A percentile compares a stretch with the other conserved stretches of the same genome.
Evolutionary conservation across 1,140 invertebrate species (phyloP).

Genomic region (Vanessa tameamea): DNA sequence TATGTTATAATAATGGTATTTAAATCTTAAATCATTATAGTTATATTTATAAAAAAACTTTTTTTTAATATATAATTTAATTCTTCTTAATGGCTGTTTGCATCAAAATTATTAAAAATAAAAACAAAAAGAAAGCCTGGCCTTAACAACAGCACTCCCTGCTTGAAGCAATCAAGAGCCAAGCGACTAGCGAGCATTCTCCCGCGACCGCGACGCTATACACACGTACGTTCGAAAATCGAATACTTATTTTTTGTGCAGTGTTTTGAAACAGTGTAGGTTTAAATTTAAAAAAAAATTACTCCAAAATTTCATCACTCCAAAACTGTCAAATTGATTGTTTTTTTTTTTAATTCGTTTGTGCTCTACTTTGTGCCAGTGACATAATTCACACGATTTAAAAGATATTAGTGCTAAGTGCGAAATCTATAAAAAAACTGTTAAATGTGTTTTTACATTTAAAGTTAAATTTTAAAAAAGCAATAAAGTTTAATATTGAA

Average conservation of each 20-base stretch:
- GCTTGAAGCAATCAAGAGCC: constrained; percentile 18
- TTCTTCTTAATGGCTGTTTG: too few relatives aligned
- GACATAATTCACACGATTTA: constrained; percentile 19
- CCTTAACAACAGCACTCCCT: constrained; percentile 34
- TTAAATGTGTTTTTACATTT: neutral
- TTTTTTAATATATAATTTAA: too few relatives aligned
- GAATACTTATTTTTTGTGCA: neutral
- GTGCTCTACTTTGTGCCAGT: constrained; percentile 28
- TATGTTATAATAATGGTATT: too few relatives aligned
- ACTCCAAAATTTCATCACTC: neutral
- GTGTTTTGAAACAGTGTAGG: constrained; percentile 4
- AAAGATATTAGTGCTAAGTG: constrained; percentile 1
- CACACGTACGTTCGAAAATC: constrained; percentile 35
- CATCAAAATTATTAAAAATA: neutral
- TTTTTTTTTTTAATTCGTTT: constrained; percentile 24
- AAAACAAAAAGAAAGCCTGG: neutral
- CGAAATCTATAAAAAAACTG: neutral
- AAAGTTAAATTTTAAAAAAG: neutral
- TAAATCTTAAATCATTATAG: too few relatives aligned
- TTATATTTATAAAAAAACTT: too few relatives aligned
- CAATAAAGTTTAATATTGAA: too few relatives aligned
- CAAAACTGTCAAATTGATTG: neutral
- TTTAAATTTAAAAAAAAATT: neutral
- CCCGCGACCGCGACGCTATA: constrained; percentile 38
- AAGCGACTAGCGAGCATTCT: constrained; percentile 46